Evolutionary conservation across 2,113 vertebrate genomes (phyloP).

Genomic region (Pao palembangensis): DNA sequence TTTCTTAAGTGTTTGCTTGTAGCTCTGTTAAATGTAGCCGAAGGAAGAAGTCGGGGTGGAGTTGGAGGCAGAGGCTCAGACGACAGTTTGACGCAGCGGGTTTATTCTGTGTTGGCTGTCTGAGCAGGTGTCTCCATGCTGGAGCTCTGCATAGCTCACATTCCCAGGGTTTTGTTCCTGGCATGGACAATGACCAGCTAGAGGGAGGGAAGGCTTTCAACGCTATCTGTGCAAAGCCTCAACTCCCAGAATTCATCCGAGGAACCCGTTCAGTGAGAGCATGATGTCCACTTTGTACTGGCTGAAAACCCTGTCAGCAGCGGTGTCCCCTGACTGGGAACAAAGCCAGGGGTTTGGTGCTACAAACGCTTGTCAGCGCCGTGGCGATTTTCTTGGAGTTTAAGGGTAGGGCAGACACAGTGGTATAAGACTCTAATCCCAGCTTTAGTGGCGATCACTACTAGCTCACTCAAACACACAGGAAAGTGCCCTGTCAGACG

Average conservation of each 20-base stretch:
- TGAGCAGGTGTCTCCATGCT: conserved; percentile 56
- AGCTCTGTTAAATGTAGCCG: not conserved
- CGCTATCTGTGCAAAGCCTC: conserved; percentile 19
- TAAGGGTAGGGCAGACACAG: conserved; percentile 41
- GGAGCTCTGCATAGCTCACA: conserved; percentile 53
- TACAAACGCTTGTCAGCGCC: conserved; percentile 36
- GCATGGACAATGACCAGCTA: conserved; percentile 30
- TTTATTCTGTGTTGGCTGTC: conserved; percentile 33
- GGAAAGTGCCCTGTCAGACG: conserved; percentile 16
- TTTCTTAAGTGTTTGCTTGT: not conserved
- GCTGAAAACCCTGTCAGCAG: conserved; percentile 41
- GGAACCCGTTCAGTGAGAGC: conserved; percentile 51
- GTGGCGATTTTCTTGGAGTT: conserved; percentile 46
- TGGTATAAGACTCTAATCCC: conserved; percentile 51
- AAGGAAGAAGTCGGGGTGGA: conserved; percentile 23
- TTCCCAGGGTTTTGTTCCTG: conserved; percentile 62
- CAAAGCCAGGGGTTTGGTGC: conserved; percentile 27
- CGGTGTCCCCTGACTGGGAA: not conserved
- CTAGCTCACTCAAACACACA: conserved; percentile 16
- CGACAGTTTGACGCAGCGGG: not conserved
- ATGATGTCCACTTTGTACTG: conserved; percentile 30
- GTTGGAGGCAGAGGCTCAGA: conserved; percentile 27
- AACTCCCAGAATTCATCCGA: conserved; percentile 34
- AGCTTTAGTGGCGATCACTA: conserved; percentile 40
- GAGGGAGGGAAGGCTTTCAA: conserved; percentile 49